Base-by-base conservation (phyloP, 30 jellyfish, hydroid and myxozoan species). In the Cassiopea andromeda region DNA sequence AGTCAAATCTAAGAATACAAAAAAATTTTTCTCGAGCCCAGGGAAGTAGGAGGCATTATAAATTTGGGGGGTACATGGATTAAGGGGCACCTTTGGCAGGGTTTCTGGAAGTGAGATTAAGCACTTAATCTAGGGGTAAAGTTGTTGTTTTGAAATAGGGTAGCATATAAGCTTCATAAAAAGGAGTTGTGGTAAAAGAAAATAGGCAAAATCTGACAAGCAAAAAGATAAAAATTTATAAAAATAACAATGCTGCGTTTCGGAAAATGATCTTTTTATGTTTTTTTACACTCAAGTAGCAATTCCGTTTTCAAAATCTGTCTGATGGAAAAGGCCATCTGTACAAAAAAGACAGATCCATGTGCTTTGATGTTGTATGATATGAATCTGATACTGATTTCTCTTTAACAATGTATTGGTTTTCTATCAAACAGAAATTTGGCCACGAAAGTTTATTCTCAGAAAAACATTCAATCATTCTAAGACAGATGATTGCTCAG, bases 271-370 rank as follows among this genome's bases (percentile, higher is more conserved):
- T 57, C 27, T 72, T 72, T 46, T 16, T 7, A 7, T 13, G 17
- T 72, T 14, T 72, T 17, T 13, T 13, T 2, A 46, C 3, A 72
- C 57, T 64, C 81, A 72, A 46, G 81, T 72, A 72, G 73, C 73
- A 13, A 64, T 2, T 64, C 27, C 5, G 19, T 38, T 14, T 72
- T 44, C 17, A 14, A 14, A 72, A 72, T 72, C 16, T 72, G 48
- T 72, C 27, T 15, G 81, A 72, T 46, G 81, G 60, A 72, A 72
- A 72, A 38, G 54, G 81, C 81, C 81, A 7, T 72, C 18, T 72
- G 58, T 72, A 72, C 77, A 15, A 72, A 72, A 72, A 72, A 72
- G 16, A 72, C 81, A 72, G 81, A 72, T 72, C 44, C 81, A 38
- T 2, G 50, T 72, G 27, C 18, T 72, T 72, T 72, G 81, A 38